These are phyloP conservation scores for Crotalus tigris DNA, from an alignment of 2,113 vertebrate species.

Conservation along the genomic window DNA sequence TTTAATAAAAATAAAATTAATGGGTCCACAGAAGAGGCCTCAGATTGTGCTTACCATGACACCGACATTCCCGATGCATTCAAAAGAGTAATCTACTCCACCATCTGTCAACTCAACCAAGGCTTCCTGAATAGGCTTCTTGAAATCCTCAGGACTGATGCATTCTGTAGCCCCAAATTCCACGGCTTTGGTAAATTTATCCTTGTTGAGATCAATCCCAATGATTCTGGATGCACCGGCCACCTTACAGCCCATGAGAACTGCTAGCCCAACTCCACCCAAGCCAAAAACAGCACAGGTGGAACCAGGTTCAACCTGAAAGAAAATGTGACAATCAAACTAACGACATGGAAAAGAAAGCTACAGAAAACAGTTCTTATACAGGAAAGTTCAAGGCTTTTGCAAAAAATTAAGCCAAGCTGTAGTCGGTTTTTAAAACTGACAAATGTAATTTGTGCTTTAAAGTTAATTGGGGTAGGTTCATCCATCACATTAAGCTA, in stretches of 20 bases:
- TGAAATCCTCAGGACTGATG: conserved; percentile 72
- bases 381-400: neutral
- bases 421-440: neutral
- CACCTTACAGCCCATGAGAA: conserved; percentile 78
- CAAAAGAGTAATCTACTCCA: conserved; percentile 79
- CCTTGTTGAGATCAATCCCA: conserved; percentile 74
- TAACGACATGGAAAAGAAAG: neutral
- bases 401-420: neutral
- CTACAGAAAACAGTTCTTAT: neutral
- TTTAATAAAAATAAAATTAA: neutral
- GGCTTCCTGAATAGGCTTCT: conserved; percentile 76
- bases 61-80: conserved; percentile 77
- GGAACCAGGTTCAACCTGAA: conserved; percentile 76
- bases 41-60: conserved; percentile 71
- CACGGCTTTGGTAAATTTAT: conserved; percentile 73
- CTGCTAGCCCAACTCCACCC: conserved; percentile 76
- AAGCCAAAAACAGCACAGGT: conserved; percentile 77
- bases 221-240: conserved; percentile 78
- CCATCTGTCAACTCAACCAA: conserved; percentile 74
- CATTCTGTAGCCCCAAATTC: conserved; percentile 79
- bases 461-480: neutral
- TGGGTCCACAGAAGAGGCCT: neutral
- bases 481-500: neutral
- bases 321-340: neutral
- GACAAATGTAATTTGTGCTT: neutral